Evolutionary conservation across 2,888 invertebrate species (phyloP).

Genomic region (Spicauda simplicius): DNA sequence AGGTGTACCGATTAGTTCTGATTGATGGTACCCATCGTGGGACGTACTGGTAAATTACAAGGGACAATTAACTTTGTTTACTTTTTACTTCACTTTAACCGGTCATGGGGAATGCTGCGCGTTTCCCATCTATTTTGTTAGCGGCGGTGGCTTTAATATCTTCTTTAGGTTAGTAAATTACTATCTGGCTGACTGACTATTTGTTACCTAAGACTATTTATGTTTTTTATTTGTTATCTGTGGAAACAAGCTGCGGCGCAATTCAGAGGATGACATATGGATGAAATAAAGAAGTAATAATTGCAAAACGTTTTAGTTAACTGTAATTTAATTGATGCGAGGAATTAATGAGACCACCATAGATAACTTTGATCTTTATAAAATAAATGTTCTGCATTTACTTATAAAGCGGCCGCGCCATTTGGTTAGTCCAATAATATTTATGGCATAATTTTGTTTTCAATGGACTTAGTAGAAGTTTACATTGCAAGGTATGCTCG

Average conservation of each 20-base stretch:
- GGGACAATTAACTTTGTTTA: conserved; percentile 29
- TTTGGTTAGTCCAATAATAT: too few species aligned
- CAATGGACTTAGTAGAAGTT: too few species aligned
- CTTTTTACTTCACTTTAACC: conserved; percentile 25
- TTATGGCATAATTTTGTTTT: too few species aligned
- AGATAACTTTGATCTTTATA: too few species aligned
- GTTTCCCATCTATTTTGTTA: conserved; percentile 20
- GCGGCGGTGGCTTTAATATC: conserved; percentile 33
- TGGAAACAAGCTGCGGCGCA: conserved; percentile 6
- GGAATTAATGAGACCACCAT: not conserved
- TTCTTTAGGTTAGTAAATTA: conserved; percentile 32
- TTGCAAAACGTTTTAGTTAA: conserved; percentile 8
- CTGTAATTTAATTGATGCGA: conserved; percentile 5
- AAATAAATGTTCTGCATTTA: too few species aligned
- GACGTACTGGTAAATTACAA: conserved; percentile 20
- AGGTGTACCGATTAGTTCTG: conserved; percentile 19
- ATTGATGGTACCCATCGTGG: conserved; percentile 19
- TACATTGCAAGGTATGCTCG: too few species aligned
- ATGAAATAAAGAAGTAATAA: not conserved
- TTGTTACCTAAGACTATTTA: conserved; percentile 18
- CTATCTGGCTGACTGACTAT: conserved; percentile 19
- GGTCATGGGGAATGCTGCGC: not conserved
- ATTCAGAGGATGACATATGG: conserved; percentile 3
- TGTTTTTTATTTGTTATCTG: conserved; percentile 24
- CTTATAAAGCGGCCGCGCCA: too few species aligned